A percentile compares a stretch with the other conserved stretches of the same genome.
Evolutionary conservation across 1,140 invertebrate species (phyloP).

Genomic region (Ceratoteleas bidentatus): DNA sequence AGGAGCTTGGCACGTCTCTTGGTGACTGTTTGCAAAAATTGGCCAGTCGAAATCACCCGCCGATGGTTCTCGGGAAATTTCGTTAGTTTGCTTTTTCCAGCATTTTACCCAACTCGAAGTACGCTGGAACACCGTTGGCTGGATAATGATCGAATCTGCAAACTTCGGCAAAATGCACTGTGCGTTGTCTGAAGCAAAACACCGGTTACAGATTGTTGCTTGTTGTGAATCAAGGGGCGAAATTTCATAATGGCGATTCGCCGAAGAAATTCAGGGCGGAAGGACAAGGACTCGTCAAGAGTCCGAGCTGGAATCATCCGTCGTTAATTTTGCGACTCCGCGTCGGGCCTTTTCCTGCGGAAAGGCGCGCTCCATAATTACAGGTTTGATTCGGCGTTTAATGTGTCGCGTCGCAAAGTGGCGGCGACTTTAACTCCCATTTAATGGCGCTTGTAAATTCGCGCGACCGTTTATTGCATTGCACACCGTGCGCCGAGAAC

Average conservation of each 20-base stretch:
- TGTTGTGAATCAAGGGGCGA: neutral
- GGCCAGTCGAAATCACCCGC: too few relatives aligned
- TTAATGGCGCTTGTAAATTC: slow-evolving; percentile 17
- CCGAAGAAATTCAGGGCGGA: neutral
- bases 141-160: too few relatives aligned
- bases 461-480: slow-evolving; percentile 17
- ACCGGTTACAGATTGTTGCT: too few relatives aligned
- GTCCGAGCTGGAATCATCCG: slow-evolving; percentile 7
- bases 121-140: too few relatives aligned
- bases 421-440: neutral
- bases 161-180: neutral
- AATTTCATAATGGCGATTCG: neutral
- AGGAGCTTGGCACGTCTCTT: too few relatives aligned
- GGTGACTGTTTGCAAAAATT: too few relatives aligned
- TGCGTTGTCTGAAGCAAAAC: neutral
- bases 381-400: slow-evolving; percentile 12
- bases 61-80: too few relatives aligned
- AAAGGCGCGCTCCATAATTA: neutral
- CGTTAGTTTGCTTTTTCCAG: too few relatives aligned
- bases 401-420: slow-evolving; percentile 9
- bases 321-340: neutral
- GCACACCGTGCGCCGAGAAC: slow-evolving; percentile 19
- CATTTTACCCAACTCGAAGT: too few relatives aligned
- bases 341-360: neutral
- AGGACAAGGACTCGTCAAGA: neutral